Evolutionary conservation across 2,113 vertebrate genomes (phyloP).

Genomic region (Mormoops blainvillei): DNA sequence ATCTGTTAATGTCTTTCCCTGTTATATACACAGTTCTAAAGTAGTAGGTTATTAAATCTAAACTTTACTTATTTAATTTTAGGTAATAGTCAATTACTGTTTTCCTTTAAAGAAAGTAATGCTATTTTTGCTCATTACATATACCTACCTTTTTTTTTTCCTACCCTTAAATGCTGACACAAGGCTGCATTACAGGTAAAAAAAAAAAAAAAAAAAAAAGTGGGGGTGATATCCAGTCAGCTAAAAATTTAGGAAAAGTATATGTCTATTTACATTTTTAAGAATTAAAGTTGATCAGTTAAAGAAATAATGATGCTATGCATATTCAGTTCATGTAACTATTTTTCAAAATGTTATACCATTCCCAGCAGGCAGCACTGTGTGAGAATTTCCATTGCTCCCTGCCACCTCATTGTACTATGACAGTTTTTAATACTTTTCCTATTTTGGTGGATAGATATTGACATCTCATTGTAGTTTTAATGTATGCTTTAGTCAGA

Average conservation of each 20-base stretch:
- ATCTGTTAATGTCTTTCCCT: conserved; percentile 2
- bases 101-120: conserved; percentile 50
- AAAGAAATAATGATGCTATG: neutral
- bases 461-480: neutral
- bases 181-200: conserved; percentile 95
- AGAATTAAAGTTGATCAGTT: neutral
- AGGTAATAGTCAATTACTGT: neutral
- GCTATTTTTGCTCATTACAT: conserved; percentile 42
- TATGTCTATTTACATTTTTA: conserved; percentile 15
- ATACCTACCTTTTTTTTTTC: conserved; percentile 53
- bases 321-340: neutral
- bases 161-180: conserved; percentile 77
- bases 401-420: neutral
- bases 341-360: neutral
- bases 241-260: conserved; percentile 38
- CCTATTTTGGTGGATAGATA: neutral
- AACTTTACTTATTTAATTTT: conserved; percentile 33
- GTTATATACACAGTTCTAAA: neutral
- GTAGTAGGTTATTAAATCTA: conserved; percentile 8
- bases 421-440: neutral
- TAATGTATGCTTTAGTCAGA: neutral
- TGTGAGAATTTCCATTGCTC: neutral
- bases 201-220: conserved; percentile 68
- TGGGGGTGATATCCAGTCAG: neutral
- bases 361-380: neutral